Evolutionary conservation across 2,888 invertebrate species (phyloP).

Genomic region (Zele albiditarsus): DNA sequence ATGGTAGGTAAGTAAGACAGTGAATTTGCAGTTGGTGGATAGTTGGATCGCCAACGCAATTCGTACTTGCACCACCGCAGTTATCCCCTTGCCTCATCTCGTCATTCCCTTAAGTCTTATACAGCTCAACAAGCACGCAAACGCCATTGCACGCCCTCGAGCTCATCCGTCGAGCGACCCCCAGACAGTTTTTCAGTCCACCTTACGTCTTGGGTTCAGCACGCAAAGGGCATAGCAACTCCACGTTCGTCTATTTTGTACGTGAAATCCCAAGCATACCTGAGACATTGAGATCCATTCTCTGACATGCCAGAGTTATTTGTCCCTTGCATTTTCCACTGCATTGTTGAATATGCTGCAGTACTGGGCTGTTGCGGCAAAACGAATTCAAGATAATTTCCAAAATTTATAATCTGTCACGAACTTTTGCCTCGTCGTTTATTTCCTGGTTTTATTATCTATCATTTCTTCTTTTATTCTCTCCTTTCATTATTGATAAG

Average conservation of each 20-base stretch:
- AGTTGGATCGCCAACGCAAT: conserved; percentile 10
- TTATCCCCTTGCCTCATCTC: conserved; percentile 20
- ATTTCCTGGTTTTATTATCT: background rate
- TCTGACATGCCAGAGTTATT: conserved; percentile 36
- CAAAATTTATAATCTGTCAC: background rate
- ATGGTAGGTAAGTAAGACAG: background rate
- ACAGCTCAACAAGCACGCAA: conserved; percentile 43
- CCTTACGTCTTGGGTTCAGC: conserved; percentile 5
- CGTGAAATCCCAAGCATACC: conserved; percentile 35
- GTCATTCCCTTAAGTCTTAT: conserved; percentile 10
- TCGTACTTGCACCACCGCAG: background rate
- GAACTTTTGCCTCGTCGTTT: background rate
- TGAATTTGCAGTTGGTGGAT: background rate
- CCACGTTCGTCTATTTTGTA: conserved; percentile 7
- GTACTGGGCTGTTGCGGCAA: background rate
- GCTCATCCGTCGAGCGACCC: conserved; percentile 44
- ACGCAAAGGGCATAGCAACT: conserved; percentile 36
- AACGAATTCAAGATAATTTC: background rate
- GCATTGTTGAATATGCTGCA: background rate
- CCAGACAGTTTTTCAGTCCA: conserved; percentile 13
- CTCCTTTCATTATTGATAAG: background rate
- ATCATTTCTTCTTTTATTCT: background rate
- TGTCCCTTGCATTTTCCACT: conserved; percentile 18
- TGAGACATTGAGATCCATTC: conserved; percentile 5
- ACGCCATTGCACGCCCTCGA: conserved; percentile 41